Evolutionary conservation across 35 echinoderm and acorn worm species (phyloP), one percentile per base, ranked within the genome.

Genomic region (Holothuria glaberrima): DNA sequence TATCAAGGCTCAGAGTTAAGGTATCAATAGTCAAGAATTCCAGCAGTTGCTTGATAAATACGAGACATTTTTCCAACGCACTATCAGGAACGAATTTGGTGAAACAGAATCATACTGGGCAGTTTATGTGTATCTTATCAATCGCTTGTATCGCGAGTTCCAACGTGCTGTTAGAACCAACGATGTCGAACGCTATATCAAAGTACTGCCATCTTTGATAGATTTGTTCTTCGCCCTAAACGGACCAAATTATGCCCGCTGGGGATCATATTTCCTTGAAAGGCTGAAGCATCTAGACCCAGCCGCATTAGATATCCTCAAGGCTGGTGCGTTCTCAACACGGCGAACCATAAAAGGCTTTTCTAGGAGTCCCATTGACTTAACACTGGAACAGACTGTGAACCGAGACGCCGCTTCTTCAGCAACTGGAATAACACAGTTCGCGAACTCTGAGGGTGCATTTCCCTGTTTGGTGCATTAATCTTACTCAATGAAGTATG

Each of bases 81-180:
- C 61, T 50, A 82, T 94, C 35, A 87, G 48, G 70, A 58, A 58
- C 20, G 71, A 91, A 61, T 63, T 69, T 56, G 89, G 80, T 73
- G 35, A 64, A 48, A 94, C 93, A 67, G 89, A 64, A 91, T 80
- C 89, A 86, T 91, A 48, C 45, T 94, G 93, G 93, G 83, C 93
- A 72, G 35, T 82, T 50, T 91, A 94, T 71, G 61, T 94, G 0
- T 91, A 94, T 78, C 52, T 91, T 80, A 83, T 91, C 90, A 94
- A 94, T 76, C 29, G 93, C 19, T 56, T 94, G 59, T 94, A 94
- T 88, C 89, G 89, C 45, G 82, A 91, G 31, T 69, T 94, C 44
- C 82, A 88, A 45, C 54, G 60, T 21, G 86, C 82, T 45, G 84
- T 92, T 18, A 76, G 89, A 59, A 81, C 93, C 16, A 92, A 91